phyloP scores from a whole-genome alignment of 2,797 vertebrate species.

The Phoebastria nigripes region DNA sequence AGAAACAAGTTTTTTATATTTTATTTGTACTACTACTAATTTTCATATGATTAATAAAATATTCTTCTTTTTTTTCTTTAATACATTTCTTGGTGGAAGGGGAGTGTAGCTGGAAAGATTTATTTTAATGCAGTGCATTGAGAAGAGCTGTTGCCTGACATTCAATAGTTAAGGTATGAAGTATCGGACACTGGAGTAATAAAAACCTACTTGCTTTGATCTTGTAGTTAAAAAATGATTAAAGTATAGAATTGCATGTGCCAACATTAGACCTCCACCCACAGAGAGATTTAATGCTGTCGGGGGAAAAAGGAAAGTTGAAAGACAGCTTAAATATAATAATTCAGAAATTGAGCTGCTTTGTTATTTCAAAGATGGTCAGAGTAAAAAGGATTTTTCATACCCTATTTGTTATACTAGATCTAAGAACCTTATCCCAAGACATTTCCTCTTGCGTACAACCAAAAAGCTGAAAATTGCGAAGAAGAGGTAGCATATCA shows the following conservation, averaged over 20 bases:
- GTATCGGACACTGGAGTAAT: slow-evolving; percentile 17
- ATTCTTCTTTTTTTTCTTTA: not conserved
- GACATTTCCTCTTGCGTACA: not conserved
- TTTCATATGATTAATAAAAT: not conserved
- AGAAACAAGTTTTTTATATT: not conserved
- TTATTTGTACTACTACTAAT: not conserved
- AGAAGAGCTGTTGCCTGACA: slow-evolving; percentile 11
- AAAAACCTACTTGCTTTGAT: slow-evolving; percentile 56
- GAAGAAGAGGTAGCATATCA: not conserved
- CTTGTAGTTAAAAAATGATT: slow-evolving; percentile 64
- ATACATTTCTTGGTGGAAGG: not conserved
- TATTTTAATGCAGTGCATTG: not conserved
- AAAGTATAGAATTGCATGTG: slow-evolving; percentile 62
- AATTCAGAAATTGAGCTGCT: slow-evolving; percentile 54
- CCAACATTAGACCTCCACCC: slow-evolving; percentile 50
- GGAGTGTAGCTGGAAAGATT: not conserved
- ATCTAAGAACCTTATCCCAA: not conserved
- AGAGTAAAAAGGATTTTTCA: slow-evolving; percentile 1
- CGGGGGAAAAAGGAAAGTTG: slow-evolving; percentile 14
- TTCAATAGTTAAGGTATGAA: slow-evolving; percentile 51
- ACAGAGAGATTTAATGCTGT: slow-evolving; percentile 59
- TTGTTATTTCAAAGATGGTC: slow-evolving; percentile 50
- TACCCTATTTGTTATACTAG: not conserved
- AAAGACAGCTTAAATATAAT: slow-evolving; percentile 58
- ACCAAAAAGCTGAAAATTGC: not conserved